phyloP scores from a whole-genome alignment of 2,113 vertebrate genomes.

The human (Homo sapiens) region GRCh38 chr15:62784501-62785000 shows the following conservation, averaged over 20 bases:
- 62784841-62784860: neutral
- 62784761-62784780: neutral
- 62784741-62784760: neutral
- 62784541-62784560: neutral
- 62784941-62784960: neutral
- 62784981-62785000: slow-evolving; percentile 4
- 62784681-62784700: neutral
- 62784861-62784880: neutral
- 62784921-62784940: slow-evolving; percentile 1
- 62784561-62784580: neutral
- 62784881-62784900: neutral
- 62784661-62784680: neutral
- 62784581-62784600: rapidly evolving
- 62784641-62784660: neutral
- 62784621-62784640: neutral
- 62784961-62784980: neutral
- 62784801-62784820: neutral
- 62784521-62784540: neutral
- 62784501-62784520: neutral
- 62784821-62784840: neutral
- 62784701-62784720: neutral
- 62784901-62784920: neutral
- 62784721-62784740: neutral
- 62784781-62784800: neutral
- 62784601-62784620: rapidly evolving